Base-by-base conservation (phyloP, 2,797 vertebrate species). In the Melopsittacus undulatus region DNA sequence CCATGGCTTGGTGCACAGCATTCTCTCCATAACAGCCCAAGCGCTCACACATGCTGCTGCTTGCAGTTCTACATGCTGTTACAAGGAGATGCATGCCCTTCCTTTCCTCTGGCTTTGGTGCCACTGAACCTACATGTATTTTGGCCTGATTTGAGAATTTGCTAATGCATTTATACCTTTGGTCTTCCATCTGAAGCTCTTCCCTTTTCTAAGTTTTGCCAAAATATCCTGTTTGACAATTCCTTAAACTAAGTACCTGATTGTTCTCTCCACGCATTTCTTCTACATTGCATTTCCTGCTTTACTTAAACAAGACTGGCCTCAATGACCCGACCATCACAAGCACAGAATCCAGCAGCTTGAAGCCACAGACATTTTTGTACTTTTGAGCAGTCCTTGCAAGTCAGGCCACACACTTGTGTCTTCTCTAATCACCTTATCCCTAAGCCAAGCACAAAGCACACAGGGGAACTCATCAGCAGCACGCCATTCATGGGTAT, bases 1-100 rank as follows among this genome's bases (percentile, higher is more conserved):
- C 63, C 5, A 0, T 0, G 1, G 45, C 14, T 15, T 3, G 0
- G 20, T 11, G 64, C 15, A 9, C 7, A 0, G n/a, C 29, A 11
- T 42, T 66, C 17, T 48, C 34, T 38, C 48, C 20, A 3, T 6
- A 3, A 16, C 19, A 6, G 2, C 29, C n/a, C 19, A 29, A 20
- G 40, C 4, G 18, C 29, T 29, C n/a, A 16, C 73, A 52, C 2
- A 0, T 2, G 0, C 17, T 7, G 13, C 1, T 0, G 17, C 36
- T 20, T 20, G 16, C 20, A 9, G 70, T 13, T 22, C 46, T 38
- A 22, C 54, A 13, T 40, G 5, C 38, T 5, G 0, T 62, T 61
- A 32, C 9, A 2, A 0, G 17, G 26, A 48, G 21, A 14, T 13
- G 8, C 5, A 5, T 20, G 27, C 20, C 15, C 29, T 24, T 26